Base-by-base conservation (phyloP, 2,113 vertebrate genomes). In the Perognathus longimembris region DNA sequence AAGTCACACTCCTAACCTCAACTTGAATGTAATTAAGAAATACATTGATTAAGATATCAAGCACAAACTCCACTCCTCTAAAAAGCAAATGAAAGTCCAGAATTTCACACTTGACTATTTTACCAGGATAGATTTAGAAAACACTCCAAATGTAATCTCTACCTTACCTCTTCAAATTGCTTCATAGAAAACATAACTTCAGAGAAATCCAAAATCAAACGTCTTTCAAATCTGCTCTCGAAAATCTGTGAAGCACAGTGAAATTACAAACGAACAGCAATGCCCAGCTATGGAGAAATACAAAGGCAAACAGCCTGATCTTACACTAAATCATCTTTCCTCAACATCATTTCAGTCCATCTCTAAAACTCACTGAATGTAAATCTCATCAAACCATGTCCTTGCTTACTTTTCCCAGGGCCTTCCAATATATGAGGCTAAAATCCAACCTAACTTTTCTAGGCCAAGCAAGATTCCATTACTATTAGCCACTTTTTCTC, bases 131-230 rank as follows among this genome's bases (percentile, higher is more conserved):
- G 18, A 82, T 84, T 75, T 4, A 59, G 24, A 93, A 94, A 76
- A 88, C 28, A 73, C 7, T 2, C 14, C 76, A 91, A 88, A 57
- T 63, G 85, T 40, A 76, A 84, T 61, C 40, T 24, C 63, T 81
- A 69, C 12, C 97, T 91, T 96, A 99, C 99, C 98, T 97, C 98
- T 87, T 99, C 99, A 98, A 99, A 99, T 36, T 98, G 98, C 63
- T 98, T 98, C 99, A 99, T 99, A 81, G 97, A 85, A 95, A 99
- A 99, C 98, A 99, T 98, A 5, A 98, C 97, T 97, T 99, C 98
- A 3, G 99, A 98, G 96, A 99, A 99, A 63, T 98, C 97, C 81
- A 99, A 96, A 94, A 99, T 97, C 30, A 99, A 97, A 95, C 18
- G 91, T 36, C 95, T 94, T 59, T 98, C 98, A 96, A 98, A 95